Conservation (phyloP, 2,888 invertebrate genomes). For the Scaptomyza polygonia region DNA sequence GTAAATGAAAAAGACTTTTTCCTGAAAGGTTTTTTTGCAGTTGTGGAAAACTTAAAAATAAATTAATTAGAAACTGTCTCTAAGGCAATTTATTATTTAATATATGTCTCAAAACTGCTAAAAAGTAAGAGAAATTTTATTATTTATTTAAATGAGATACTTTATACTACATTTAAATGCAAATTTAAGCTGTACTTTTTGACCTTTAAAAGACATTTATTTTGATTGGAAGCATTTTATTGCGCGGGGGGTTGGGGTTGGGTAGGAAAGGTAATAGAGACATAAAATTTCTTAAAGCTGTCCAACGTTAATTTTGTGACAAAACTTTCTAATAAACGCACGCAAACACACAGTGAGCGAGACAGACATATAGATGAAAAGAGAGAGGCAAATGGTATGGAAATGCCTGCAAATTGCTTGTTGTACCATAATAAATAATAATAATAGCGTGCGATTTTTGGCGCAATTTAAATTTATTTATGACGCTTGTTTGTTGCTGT, state of each 20-base stretch:
- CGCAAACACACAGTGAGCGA: background rate
- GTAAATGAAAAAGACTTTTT: too few species aligned
- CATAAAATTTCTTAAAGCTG: constrained; percentile 55
- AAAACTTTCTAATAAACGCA: constrained; percentile 65
- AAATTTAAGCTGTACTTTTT: too few species aligned
- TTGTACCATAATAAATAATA: constrained; percentile 73
- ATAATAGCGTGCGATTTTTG: constrained; percentile 79
- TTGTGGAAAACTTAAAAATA: too few species aligned
- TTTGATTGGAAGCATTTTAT: too few species aligned
- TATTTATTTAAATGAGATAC: too few species aligned
- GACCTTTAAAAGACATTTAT: too few species aligned
- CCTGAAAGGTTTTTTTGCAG: too few species aligned
- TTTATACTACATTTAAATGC: too few species aligned
- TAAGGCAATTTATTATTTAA: too few species aligned
- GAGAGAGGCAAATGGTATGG: background rate
- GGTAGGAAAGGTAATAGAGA: constrained; percentile 3
- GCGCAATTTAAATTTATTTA: constrained; percentile 79
- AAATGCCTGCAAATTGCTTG: constrained; percentile 72
- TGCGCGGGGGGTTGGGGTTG: too few species aligned
- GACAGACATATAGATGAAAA: background rate
- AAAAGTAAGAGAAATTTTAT: background rate
- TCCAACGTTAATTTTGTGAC: constrained; percentile 55
- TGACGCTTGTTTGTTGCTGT: constrained; percentile 52
- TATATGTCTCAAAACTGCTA: too few species aligned
- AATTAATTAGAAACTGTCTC: too few species aligned